These are phyloP conservation scores for Diplogasteroides magnus DNA, from an alignment of 1,140 invertebrate genomes.

Conservation along the genomic window DNA sequence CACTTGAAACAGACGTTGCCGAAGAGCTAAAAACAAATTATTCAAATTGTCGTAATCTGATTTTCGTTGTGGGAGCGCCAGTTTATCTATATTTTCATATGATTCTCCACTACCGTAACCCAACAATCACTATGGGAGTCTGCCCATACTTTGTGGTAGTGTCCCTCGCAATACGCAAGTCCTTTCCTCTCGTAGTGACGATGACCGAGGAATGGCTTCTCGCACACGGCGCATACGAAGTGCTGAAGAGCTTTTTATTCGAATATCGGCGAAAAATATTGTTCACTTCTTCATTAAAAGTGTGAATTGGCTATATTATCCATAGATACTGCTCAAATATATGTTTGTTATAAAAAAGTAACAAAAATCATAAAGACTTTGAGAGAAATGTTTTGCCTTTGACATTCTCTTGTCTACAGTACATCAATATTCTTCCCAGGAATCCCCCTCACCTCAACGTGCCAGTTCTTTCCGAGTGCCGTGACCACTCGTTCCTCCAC, in stretches of 20 bases:
- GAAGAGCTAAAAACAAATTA: constrained; percentile 70
- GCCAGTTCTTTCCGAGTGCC: constrained; percentile 97
- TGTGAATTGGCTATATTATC: no score
- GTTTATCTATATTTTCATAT: no score
- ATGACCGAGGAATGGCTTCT: constrained; percentile 97
- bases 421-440: no score
- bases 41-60: no score
- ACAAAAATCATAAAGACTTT: constrained; percentile 23
- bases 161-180: constrained; percentile 95
- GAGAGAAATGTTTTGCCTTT: no score
- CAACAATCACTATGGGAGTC: constrained; percentile 15
- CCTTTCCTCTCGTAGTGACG: constrained; percentile 98
- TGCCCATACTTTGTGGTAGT: constrained; percentile 70
- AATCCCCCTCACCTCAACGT: constrained; percentile 82
- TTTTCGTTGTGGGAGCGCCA: no score
- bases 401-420: no score
- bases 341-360: constrained; percentile 18
- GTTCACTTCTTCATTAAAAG: no score
- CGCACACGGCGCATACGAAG: constrained; percentile 98
- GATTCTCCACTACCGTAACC: no score
- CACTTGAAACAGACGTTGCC: constrained; percentile 97
- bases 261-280: no score
- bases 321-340: no score
- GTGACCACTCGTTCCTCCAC: constrained; percentile 94
- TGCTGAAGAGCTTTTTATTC: no score